A percentile compares a stretch with the other conserved stretches of the same genome.
phyloP scores from a whole-genome alignment of 2,888 invertebrate species.

The Cephus sareptanus region DNA sequence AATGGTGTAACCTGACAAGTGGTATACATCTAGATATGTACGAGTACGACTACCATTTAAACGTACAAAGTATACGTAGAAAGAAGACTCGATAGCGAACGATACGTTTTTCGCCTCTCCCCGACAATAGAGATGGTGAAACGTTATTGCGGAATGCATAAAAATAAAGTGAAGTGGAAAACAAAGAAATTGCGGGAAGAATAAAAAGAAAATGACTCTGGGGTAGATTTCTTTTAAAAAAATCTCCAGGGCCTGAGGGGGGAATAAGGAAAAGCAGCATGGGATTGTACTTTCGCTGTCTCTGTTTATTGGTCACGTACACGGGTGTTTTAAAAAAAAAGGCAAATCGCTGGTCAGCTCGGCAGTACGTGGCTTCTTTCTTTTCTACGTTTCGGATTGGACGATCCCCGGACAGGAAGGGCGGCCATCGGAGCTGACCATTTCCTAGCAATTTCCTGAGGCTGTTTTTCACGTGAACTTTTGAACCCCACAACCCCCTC shows the following conservation, averaged over 20 bases:
- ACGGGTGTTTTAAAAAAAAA: background rate
- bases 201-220: background rate
- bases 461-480: constrained; percentile 61
- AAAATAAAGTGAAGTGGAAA: background rate
- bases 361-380: background rate
- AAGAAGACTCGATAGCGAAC: background rate
- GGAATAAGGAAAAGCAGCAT: background rate
- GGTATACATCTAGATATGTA: background rate
- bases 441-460: constrained; percentile 63
- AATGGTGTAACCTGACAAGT: background rate
- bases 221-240: background rate
- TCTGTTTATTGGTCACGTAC: background rate
- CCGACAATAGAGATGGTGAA: background rate
- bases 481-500: constrained; percentile 36
- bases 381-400: background rate
- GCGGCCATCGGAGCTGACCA: constrained; percentile 46
- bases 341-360: background rate
- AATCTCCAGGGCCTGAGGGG: background rate
- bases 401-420: constrained; percentile 22
- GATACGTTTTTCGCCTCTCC: background rate
- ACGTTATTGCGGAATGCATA: background rate
- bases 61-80: background rate
- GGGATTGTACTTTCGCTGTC: background rate
- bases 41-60: background rate
- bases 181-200: background rate